These are phyloP conservation scores for Aphaenogaster rudis DNA, from an alignment of 1,140 invertebrate species.

Conservation along the genomic window DNA sequence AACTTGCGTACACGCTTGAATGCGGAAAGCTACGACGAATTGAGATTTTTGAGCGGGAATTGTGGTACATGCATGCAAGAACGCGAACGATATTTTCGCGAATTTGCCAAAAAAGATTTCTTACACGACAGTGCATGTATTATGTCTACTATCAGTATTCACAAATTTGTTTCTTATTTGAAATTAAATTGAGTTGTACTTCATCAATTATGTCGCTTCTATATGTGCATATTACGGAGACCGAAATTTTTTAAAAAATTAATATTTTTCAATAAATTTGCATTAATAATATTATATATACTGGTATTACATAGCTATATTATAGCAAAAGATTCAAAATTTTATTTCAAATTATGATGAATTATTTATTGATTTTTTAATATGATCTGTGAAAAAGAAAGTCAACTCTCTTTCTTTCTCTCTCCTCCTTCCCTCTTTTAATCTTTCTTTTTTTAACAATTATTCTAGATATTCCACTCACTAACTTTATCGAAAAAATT, in stretches of 20 bases:
- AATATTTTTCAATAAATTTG: neutral
- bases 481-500: neutral
- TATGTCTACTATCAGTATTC: neutral
- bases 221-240: neutral
- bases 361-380: neutral
- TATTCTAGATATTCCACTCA: neutral
- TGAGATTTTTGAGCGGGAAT: slow-evolving; percentile 11
- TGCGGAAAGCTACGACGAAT: slow-evolving; percentile 24
- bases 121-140: neutral
- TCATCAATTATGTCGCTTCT: neutral
- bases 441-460: neutral
- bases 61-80: neutral
- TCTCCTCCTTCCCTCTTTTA: neutral
- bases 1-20: neutral
- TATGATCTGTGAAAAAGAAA: neutral
- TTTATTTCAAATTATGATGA: neutral
- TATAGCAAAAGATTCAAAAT: neutral
- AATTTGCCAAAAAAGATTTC: neutral
- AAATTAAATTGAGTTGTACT: neutral
- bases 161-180: neutral
- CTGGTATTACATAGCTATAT: neutral
- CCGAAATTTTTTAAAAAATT: neutral
- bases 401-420: neutral
- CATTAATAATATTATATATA: slow-evolving; percentile 1
- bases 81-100: slow-evolving; percentile 6